Evolutionary conservation across 1,140 invertebrate genomes (phyloP).

Genomic region (Elysia chlorotica): DNA sequence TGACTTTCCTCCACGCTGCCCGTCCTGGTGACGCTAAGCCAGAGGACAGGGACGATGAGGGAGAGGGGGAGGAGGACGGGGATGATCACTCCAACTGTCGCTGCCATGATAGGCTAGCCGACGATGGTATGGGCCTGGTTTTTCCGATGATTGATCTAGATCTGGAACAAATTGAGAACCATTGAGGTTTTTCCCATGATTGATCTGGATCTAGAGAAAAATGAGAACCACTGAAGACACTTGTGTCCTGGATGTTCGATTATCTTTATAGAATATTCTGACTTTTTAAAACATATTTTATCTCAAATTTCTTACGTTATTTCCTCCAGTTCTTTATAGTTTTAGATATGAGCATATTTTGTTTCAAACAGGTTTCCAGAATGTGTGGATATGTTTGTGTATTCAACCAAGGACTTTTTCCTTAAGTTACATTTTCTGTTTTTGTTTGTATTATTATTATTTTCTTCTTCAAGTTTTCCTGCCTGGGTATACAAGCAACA

Average conservation of each 20-base stretch:
- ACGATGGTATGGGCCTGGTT: slow-evolving; percentile 6
- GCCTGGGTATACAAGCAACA: no score
- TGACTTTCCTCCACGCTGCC: not conserved
- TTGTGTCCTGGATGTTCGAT: not conserved
- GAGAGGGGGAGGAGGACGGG: slow-evolving; percentile 18
- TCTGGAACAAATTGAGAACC: slow-evolving; percentile 22
- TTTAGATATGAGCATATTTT: no score
- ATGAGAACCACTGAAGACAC: not conserved
- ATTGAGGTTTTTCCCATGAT: slow-evolving; percentile 3
- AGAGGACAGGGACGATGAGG: not conserved
- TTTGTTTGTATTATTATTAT: no score
- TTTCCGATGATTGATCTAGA: slow-evolving; percentile 21
- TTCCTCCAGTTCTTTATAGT: not conserved
- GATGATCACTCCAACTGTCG: slow-evolving; percentile 10
- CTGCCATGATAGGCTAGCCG: slow-evolving; percentile 11
- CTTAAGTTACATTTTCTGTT: no score
- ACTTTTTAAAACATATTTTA: not conserved
- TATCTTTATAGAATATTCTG: not conserved
- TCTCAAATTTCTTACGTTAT: not conserved
- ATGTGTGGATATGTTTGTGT: not conserved
- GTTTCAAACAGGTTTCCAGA: not conserved
- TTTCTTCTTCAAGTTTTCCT: no score
- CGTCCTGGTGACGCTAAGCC: not conserved
- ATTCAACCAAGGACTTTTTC: not conserved
- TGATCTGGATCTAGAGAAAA: not conserved